These are phyloP conservation scores for Oppia nitens DNA, from an alignment of 1,140 invertebrate species.

Conservation along the genomic window DNA sequence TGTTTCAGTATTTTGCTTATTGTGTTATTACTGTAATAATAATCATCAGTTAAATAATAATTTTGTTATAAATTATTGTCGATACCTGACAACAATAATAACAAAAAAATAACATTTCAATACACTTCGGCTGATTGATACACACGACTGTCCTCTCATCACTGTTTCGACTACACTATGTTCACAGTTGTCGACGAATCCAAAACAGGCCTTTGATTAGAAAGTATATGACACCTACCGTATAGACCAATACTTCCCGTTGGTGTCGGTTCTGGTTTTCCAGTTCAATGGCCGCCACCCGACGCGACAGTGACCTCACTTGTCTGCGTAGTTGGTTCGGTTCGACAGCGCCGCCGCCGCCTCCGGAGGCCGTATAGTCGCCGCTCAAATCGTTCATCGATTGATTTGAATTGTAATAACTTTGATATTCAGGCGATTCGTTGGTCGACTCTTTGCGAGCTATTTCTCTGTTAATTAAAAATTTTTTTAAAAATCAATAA, in stretches of 20 bases:
- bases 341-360: no score
- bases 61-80: no score
- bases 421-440: neutral
- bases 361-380: neutral
- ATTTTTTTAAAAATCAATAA: slow-evolving; percentile 5
- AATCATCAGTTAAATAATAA: no score
- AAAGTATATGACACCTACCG: slow-evolving; percentile 60
- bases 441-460: neutral
- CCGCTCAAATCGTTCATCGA: slow-evolving; percentile 10
- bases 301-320: slow-evolving; percentile 21
- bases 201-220: slow-evolving; percentile 51
- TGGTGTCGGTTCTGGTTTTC: slow-evolving; percentile 59
- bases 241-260: slow-evolving; percentile 60
- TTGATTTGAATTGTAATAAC: slow-evolving; percentile 10
- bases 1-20: no score
- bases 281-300: slow-evolving; percentile 62
- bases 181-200: neutral
- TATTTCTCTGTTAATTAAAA: neutral
- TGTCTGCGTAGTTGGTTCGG: slow-evolving; percentile 11
- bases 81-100: no score
- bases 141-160: no score
- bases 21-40: no score
- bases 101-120: no score
- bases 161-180: neutral
- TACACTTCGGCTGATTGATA: no score